These are phyloP conservation scores for Girardinus metallicus DNA, from an alignment of 2,797 vertebrate genomes.

Conservation along the genomic window DNA sequence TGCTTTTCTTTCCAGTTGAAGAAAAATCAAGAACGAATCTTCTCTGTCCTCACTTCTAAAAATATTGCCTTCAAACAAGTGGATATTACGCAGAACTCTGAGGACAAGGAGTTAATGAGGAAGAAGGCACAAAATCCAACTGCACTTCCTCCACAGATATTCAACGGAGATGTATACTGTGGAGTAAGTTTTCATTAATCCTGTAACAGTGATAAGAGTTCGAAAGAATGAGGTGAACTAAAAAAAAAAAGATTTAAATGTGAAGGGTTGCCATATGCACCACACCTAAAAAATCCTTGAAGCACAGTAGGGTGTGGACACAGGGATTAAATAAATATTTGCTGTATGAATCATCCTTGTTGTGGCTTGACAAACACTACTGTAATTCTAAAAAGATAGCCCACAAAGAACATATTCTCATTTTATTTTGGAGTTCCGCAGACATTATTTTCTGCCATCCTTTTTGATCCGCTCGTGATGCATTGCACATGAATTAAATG, in stretches of 20 bases:
- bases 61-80: constrained; percentile 9
- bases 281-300: neutral
- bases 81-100: constrained; percentile 45
- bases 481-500: neutral
- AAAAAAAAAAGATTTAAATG: neutral
- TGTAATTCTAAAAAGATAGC: neutral
- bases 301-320: constrained; percentile 27
- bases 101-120: constrained; percentile 57
- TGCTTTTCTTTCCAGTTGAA: constrained; percentile 39
- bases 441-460: neutral
- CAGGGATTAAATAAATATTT: constrained; percentile 50
- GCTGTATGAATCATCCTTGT: constrained; percentile 2
- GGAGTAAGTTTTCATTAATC: constrained; percentile 63
- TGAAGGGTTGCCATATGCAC: constrained; percentile 16
- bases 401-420: neutral
- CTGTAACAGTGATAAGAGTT: neutral
- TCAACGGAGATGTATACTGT: constrained; percentile 59
- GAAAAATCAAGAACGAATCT: constrained; percentile 46
- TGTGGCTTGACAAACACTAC: neutral
- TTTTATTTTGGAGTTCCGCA: neutral
- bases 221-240: neutral
- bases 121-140: neutral
- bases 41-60: constrained; percentile 4
- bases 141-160: constrained; percentile 68
- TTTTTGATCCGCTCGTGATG: neutral